Percentiles rank a stretch among this genome's conserved stretches.
phyloP scores from a whole-genome alignment of 1,140 invertebrate genomes.

The Brachionus koreanus region DNA sequence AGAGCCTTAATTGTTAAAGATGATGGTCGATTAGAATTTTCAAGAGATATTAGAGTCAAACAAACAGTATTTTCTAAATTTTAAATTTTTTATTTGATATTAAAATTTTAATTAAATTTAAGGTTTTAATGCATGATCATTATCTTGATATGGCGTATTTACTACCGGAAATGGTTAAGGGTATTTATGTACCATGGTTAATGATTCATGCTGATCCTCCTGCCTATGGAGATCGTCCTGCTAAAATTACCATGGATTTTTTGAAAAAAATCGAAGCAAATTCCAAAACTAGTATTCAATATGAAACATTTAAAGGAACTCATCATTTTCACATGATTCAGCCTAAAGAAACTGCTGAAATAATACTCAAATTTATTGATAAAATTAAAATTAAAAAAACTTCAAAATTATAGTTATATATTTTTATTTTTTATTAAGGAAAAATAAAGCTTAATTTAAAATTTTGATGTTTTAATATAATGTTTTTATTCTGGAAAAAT shows the following conservation, averaged over 20 bases:
- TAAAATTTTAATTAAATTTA: neutral
- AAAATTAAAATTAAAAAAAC: neutral
- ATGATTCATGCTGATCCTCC: conserved; percentile 31
- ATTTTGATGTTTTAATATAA: no score
- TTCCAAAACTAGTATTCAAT: conserved; percentile 1
- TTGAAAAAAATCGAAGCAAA: neutral
- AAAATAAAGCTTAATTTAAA: neutral
- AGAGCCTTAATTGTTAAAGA: conserved; percentile 15
- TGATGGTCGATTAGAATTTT: conserved; percentile 18
- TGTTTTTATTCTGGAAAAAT: neutral
- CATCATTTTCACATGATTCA: conserved; percentile 45
- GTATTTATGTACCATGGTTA: neutral
- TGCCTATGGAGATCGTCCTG: neutral
- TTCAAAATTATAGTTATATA: conserved; percentile 23
- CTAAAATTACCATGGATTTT: neutral
- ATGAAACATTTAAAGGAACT: conserved; percentile 22
- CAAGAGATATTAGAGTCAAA: conserved; percentile 33
- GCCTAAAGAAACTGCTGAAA: conserved; percentile 14
- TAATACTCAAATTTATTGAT: conserved; percentile 25
- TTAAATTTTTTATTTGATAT: neutral
- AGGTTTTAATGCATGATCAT: conserved; percentile 12
- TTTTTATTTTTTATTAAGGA: neutral
- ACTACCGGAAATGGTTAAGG: neutral
- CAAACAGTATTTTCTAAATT: neutral
- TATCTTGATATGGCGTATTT: conserved; percentile 17